Evolutionary conservation across 2,797 vertebrate genomes (phyloP).

Genomic region (Fistularia tabacaria): DNA sequence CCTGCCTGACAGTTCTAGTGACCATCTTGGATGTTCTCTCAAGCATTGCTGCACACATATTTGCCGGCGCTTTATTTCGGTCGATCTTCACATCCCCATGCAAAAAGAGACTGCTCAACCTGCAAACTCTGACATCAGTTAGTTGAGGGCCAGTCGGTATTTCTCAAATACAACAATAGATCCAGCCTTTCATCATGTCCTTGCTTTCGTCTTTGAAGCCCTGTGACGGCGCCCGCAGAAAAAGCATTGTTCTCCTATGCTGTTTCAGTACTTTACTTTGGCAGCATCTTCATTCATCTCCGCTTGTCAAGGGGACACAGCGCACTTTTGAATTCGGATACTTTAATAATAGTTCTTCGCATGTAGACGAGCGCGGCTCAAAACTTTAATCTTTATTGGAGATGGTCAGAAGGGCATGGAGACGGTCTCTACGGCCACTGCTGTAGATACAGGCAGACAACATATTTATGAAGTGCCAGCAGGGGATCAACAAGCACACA

Average conservation of each 20-base stretch:
- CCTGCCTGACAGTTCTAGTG: slow-evolving; percentile 1
- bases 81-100: slow-evolving; percentile 24
- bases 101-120: slow-evolving; percentile 20
- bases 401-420: slow-evolving; percentile 41
- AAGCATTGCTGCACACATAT: slow-evolving; percentile 12
- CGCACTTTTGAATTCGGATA: slow-evolving; percentile 39
- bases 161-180: slow-evolving; percentile 43
- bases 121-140: slow-evolving; percentile 26
- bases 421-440: slow-evolving; percentile 25
- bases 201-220: slow-evolving; percentile 52
- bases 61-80: slow-evolving; percentile 7
- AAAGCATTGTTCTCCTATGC: slow-evolving; percentile 55
- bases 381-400: slow-evolving; percentile 47
- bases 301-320: slow-evolving; percentile 27
- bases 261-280: slow-evolving; percentile 48
- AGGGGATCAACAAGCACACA: slow-evolving; percentile 14
- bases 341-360: slow-evolving; percentile 26
- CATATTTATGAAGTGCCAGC: slow-evolving; percentile 42
- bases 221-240: slow-evolving; percentile 36
- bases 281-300: slow-evolving; percentile 51
- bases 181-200: slow-evolving; percentile 53
- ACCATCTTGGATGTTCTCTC: slow-evolving; percentile 10
- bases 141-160: slow-evolving; percentile 28
- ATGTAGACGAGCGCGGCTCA: slow-evolving; percentile 16
- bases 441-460: slow-evolving; percentile 28